Evolutionary conservation across 2,888 invertebrate species (phyloP), one percentile per base, ranked within the genome.

Genomic region (Nemapogon koenigi): DNA sequence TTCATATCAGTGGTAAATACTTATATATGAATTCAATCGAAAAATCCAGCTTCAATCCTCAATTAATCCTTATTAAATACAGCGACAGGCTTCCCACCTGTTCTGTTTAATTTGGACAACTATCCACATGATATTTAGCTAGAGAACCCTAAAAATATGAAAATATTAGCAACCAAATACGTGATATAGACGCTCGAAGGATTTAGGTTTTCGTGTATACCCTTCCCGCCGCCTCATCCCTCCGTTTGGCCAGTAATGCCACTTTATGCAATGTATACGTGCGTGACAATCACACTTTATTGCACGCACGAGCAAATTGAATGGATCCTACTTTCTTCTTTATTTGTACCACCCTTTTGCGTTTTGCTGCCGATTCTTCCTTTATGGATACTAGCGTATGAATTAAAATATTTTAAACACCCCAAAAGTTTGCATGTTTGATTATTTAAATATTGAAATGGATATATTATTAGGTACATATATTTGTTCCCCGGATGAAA

Each of bases 281-380:
- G 78, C 78, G 78, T 76, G 71, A 70, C 75, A 67, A 69, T 72
- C 72, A 59, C 69, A 62, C 70, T 67, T 70, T 68, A 72, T 69
- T 62, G 68, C 60, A 42, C 49, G 52, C 57, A 62, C 63, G 60
- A 62, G 57, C 53, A 62, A 68, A 68, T 65, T 70, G 66, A 69
- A 68, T 69, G 67, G 64, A 57, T 58, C 54, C 50, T 46, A 44
- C 19, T 19, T n/a, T 19, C 19, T 33, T 11, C 11, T 7, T 15
- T 14, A 28, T 31, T 19, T 3, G 6, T n/a, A 19, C 33, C 19
- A 33, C 53, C 42, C 46, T 43, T 46, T 52, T 49, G 48, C 46
- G 53, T 53, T 52, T 41, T 30, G 39, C 35, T 36, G 16, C 19
- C 25, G 42, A 37, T 40, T 40, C 36, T 40, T 38, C 10, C 10